Evolutionary conservation across 2,113 vertebrate genomes (phyloP).

Genomic region (Istiophorus platypterus): DNA sequence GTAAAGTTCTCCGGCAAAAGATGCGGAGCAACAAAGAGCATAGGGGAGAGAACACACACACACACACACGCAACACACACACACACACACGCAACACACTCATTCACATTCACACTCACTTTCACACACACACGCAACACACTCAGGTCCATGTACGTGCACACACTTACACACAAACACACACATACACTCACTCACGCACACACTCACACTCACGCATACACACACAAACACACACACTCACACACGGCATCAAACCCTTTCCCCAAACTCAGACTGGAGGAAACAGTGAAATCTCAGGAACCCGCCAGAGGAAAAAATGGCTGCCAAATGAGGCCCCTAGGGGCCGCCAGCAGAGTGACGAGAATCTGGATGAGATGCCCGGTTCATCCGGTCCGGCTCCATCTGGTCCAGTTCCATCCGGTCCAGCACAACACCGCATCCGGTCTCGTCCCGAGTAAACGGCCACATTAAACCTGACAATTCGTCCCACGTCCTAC

Average conservation of each 20-base stretch:
- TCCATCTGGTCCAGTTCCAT: conserved; percentile 23
- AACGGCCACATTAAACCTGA: neutral
- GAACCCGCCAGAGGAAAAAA: neutral
- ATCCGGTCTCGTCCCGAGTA: conserved; percentile 24
- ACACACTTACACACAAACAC: too few species aligned
- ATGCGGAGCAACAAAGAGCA: conserved; percentile 65
- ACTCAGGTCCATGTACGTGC: neutral
- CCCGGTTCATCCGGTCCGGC: neutral
- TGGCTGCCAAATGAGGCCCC: conserved; percentile 39
- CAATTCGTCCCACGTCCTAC: neutral
- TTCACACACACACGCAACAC: neutral
- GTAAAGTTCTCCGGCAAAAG: conserved; percentile 61
- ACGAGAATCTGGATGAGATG: conserved; percentile 40
- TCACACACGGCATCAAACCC: neutral
- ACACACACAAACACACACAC: conserved; percentile 2
- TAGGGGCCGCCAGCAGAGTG: conserved; percentile 22
- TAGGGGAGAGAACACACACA: conserved; percentile 14
- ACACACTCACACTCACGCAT: conserved; percentile 3
- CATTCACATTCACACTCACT: too few species aligned
- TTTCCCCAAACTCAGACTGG: neutral
- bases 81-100: neutral
- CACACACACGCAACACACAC: neutral
- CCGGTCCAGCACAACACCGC: neutral
- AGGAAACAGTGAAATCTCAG: neutral
- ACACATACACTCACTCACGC: neutral